phyloP scores from a whole-genome alignment of 2,888 invertebrate species.

The Aphodius granarius region DNA sequence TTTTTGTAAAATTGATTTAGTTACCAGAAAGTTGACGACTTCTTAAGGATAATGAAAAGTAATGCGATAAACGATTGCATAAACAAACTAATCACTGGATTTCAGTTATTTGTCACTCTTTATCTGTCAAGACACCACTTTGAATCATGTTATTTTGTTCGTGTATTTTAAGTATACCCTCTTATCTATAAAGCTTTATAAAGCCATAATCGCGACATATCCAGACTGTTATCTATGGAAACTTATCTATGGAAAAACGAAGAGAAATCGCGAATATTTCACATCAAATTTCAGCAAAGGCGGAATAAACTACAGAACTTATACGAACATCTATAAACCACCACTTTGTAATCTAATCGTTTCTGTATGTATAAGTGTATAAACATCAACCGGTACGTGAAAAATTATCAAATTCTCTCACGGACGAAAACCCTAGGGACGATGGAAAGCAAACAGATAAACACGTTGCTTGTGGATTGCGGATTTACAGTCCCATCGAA shows the following conservation, averaged over 20 bases:
- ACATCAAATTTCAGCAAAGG: too few species aligned
- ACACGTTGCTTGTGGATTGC: not conserved
- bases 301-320: too few species aligned
- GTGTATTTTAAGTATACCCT: not conserved
- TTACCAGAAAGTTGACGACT: too few species aligned
- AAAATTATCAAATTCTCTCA: not conserved
- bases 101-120: not conserved
- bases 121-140: not conserved
- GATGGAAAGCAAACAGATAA: not conserved
- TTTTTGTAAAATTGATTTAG: too few species aligned
- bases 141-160: not conserved
- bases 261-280: too few species aligned
- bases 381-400: not conserved
- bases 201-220: not conserved
- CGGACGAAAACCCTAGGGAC: not conserved
- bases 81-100: not conserved
- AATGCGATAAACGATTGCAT: not conserved
- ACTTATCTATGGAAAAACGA: not conserved
- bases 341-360: not conserved
- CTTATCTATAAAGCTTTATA: not conserved
- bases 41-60: too few species aligned
- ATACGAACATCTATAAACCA: not conserved
- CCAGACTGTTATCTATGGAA: not conserved
- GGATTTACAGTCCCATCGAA: not conserved
- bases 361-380: not conserved